Base-by-base conservation (phyloP, 2,888 invertebrate species). In the Sinodicranocentrus sp. region DNA sequence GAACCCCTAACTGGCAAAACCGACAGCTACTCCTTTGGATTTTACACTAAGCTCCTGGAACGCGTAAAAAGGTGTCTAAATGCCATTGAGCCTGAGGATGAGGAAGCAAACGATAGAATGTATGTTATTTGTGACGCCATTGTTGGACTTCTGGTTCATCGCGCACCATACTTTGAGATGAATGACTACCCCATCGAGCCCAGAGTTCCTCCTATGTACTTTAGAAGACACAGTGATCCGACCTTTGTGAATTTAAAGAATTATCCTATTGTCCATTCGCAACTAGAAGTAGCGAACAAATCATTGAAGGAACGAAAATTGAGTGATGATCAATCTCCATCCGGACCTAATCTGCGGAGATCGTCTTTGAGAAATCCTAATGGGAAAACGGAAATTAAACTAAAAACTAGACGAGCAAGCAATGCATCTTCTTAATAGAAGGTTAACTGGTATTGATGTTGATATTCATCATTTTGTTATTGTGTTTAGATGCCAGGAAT, bases 121-220 rank as follows among this genome's bases (percentile, higher is more conserved):
- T 99, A 98, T 95, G 96, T 98, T 28, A 94, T 97, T 73, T 98
- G 98, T 92, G 99, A 99, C 92, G 92, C 99, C 87, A 96, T 98
- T 17, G 94, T 97, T 92, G 95, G 96, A 67, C 93, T 99, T 89
- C 94, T 99, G 88, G 94, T 96, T 92, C 94, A 96, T 79, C 97
- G 97, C 90, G 95, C 96, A 67, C 93, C 94, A 73, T 95, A 94
- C 90, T 97, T 96, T 91, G 97, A 97, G 90, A 92, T 96, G 91
- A 96, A 96, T 90, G 97, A 96, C 91, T 10, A 48, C n/a, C 95
- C 96, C 6, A 93, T 95, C 54, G 96, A 97, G 90, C 94, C 95
- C 73, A 93, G 96, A 90, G 94, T 98, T 90, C 97, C 97, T 85
- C 94, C 95, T 70, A 97, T 97, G 96, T 96, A 96, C 92, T 97